Evolutionary conservation across 2,888 invertebrate species (phyloP).

Genomic region (Drosophila formosana): DNA sequence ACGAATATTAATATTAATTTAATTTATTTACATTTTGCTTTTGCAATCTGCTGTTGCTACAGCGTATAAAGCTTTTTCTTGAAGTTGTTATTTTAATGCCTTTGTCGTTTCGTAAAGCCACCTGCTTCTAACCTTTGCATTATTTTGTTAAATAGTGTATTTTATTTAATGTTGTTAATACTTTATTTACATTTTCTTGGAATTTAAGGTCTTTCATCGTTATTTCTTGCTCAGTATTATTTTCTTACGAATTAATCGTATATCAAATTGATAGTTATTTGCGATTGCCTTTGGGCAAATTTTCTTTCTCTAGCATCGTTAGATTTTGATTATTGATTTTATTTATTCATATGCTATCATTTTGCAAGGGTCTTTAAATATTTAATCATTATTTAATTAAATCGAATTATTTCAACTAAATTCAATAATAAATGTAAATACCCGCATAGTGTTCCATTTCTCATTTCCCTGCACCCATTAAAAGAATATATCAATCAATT

Average conservation of each 20-base stretch:
- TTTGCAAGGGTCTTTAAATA: not conserved
- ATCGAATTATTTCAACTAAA: not conserved
- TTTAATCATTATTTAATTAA: not conserved
- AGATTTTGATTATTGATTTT: not conserved
- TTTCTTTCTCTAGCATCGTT: not conserved
- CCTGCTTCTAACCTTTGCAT: not conserved
- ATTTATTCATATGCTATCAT: not conserved
- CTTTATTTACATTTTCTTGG: slow-evolving; percentile 20
- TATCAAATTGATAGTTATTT: not conserved
- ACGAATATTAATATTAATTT: slow-evolving; percentile 33
- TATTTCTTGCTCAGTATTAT: not conserved
- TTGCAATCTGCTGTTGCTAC: slow-evolving; percentile 18
- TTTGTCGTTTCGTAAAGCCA: not conserved
- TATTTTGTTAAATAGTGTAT: not conserved
- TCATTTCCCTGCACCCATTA: slow-evolving; percentile 3
- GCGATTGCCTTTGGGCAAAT: too few relatives aligned
- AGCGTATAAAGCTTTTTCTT: slow-evolving; percentile 33
- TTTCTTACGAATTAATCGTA: slow-evolving; percentile 5
- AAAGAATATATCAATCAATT: not conserved
- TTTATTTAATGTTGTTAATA: slow-evolving; percentile 2
- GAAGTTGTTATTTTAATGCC: slow-evolving; percentile 3
- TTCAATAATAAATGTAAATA: not conserved
- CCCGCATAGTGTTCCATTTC: slow-evolving; percentile 9
- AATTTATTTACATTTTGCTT: slow-evolving; percentile 49
- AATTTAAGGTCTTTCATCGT: not conserved